A percentile compares a stretch with the other conserved stretches of the same genome.
Evolutionary conservation across 2,797 vertebrate species (phyloP).

Genomic region (Esox lucius): DNA sequence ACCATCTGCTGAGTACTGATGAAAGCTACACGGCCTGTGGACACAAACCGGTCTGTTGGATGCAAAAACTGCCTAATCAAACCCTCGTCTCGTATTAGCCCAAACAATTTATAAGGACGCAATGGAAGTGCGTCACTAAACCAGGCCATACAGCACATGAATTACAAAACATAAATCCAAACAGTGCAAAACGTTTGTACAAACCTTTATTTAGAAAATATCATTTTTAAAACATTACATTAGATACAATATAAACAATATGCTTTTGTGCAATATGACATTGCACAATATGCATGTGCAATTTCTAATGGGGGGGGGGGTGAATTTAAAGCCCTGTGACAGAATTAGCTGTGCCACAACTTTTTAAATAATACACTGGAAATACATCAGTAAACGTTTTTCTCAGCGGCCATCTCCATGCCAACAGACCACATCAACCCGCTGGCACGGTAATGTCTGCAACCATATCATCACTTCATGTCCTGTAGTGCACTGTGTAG

Average conservation of each 20-base stretch:
- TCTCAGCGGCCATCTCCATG: too few species aligned
- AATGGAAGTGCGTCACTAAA: not conserved
- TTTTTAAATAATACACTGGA: too few species aligned
- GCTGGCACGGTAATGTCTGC: too few species aligned
- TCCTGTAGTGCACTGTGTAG: too few species aligned
- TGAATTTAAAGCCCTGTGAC: too few species aligned
- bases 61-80: too few species aligned
- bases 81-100: not conserved
- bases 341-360: too few species aligned
- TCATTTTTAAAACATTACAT: conserved; percentile 21
- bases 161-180: not conserved
- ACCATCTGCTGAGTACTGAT: conserved; percentile 58
- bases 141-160: not conserved
- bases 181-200: conserved; percentile 35
- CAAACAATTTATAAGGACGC: too few species aligned
- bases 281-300: conserved; percentile 66
- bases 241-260: conserved; percentile 51
- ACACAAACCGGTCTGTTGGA: too few species aligned
- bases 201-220: conserved; percentile 64
- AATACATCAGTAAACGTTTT: too few species aligned
- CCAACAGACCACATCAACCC: too few species aligned
- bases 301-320: conserved; percentile 37
- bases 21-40: not conserved
- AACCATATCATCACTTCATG: too few species aligned
- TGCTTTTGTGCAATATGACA: conserved; percentile 45